These are phyloP conservation scores for Platichthys flesus DNA, from an alignment of 2,113 vertebrate genomes.

Conservation along the genomic window DNA sequence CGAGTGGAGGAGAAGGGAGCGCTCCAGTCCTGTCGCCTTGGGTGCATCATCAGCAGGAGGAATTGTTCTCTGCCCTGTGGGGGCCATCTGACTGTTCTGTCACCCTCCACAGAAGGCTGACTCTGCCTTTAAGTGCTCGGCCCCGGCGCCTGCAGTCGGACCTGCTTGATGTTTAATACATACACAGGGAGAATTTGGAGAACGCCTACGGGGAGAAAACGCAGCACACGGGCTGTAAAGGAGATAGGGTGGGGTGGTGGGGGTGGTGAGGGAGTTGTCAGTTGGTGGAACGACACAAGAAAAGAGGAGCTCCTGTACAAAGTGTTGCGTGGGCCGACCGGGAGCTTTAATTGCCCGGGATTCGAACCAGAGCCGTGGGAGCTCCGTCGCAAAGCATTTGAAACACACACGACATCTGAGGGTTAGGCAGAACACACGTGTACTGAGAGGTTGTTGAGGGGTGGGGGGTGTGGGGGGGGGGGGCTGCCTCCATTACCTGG, in stretches of 20 bases:
- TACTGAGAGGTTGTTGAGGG: too few species aligned
- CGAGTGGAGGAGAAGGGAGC: slow-evolving; percentile 47
- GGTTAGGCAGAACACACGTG: slow-evolving; percentile 43
- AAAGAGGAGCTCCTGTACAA: slow-evolving; percentile 51
- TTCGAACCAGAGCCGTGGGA: slow-evolving; percentile 34
- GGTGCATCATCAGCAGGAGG: slow-evolving; percentile 76
- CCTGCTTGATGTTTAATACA: slow-evolving; percentile 73
- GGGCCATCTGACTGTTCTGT: slow-evolving; percentile 74
- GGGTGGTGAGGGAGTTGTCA: not conserved
- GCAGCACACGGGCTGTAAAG: slow-evolving; percentile 35
- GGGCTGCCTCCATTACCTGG: not conserved
- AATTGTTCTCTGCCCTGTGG: slow-evolving; percentile 67
- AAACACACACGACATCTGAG: slow-evolving; percentile 29
- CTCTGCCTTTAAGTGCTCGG: slow-evolving; percentile 67
- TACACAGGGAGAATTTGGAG: slow-evolving; percentile 55
- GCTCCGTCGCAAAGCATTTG: slow-evolving; percentile 34
- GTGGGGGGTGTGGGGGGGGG: slow-evolving; percentile 7
- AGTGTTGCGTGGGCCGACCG: slow-evolving; percentile 46
- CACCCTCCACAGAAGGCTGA: slow-evolving; percentile 70
- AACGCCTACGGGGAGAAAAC: slow-evolving; percentile 34
- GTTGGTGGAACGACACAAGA: slow-evolving; percentile 35
- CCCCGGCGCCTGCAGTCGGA: slow-evolving; percentile 42
- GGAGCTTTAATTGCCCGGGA: slow-evolving; percentile 52
- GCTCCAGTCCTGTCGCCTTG: slow-evolving; percentile 71
- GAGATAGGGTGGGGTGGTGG: not conserved